Conservation (phyloP, 2,888 invertebrate species). For the Monopis laevigella region DNA sequence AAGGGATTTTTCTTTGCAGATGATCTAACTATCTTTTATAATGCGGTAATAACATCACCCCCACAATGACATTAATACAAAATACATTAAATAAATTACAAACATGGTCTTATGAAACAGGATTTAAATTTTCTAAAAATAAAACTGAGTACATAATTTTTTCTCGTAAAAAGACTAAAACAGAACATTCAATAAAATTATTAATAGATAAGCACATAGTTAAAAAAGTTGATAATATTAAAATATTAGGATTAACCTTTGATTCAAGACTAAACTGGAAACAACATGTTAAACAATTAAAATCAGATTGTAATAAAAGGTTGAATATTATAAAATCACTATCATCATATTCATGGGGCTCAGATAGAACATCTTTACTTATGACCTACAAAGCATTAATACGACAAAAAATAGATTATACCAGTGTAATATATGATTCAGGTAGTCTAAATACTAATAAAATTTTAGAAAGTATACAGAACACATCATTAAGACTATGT, state of each 20-base stretch:
- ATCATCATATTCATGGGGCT: slow-evolving; percentile 16
- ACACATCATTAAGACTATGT: slow-evolving; percentile 1
- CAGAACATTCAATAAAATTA: slow-evolving; percentile 1
- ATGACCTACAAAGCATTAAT: slow-evolving; percentile 15
- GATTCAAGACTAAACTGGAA: slow-evolving; percentile 16
- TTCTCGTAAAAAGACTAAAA: slow-evolving; percentile 12
- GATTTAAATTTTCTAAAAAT: slow-evolving; percentile 17
- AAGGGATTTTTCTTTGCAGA: slow-evolving; percentile 16
- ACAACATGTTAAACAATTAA: slow-evolving; percentile 15
- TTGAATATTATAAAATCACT: slow-evolving; percentile 17
- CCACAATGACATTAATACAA: slow-evolving; percentile 14
- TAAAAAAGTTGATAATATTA: slow-evolving; percentile 15
- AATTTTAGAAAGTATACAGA: slow-evolving; percentile 1
- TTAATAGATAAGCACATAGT: slow-evolving; percentile 11
- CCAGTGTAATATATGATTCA: slow-evolving; percentile 16
- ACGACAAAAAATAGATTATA: slow-evolving; percentile 17
- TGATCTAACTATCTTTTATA: slow-evolving; percentile 15
- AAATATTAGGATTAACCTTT: slow-evolving; percentile 16
- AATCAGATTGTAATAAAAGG: slow-evolving; percentile 17
- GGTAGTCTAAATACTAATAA: slow-evolving; percentile 7
- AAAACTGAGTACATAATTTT: slow-evolving; percentile 18
- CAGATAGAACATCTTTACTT: slow-evolving; percentile 14
- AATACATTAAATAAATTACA: slow-evolving; percentile 15
- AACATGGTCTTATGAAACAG: slow-evolving; percentile 12
- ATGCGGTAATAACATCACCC: neutral